These are phyloP conservation scores for Cosmorhoe ocellata DNA, from an alignment of 2,888 invertebrate species.

Conservation along the genomic window DNA sequence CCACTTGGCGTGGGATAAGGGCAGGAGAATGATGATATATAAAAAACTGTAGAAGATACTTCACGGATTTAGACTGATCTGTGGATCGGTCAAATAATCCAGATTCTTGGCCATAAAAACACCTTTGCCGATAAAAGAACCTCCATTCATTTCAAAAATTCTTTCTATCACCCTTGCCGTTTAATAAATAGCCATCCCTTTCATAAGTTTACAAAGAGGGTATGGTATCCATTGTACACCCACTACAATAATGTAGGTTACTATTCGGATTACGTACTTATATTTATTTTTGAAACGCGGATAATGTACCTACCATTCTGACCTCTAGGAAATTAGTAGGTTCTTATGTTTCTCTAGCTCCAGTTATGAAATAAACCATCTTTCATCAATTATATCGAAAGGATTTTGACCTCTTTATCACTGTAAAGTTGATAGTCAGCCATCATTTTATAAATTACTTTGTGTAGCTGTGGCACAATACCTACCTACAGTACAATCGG, in stretches of 20 bases:
- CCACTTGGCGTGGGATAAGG: no score
- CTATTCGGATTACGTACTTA: neutral
- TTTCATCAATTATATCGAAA: no score
- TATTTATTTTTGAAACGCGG: no score
- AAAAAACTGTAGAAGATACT: neutral
- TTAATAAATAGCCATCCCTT: constrained; percentile 32
- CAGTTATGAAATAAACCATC: no score
- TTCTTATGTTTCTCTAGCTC: no score
- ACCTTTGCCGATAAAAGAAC: constrained; percentile 8
- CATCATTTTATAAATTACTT: no score
- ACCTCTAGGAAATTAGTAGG: neutral
- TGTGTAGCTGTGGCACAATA: no score
- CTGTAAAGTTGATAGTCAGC: no score
- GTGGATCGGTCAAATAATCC: constrained; percentile 9
- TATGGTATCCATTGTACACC: constrained; percentile 23
- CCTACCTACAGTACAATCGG: no score
- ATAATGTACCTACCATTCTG: neutral
- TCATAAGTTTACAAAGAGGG: constrained; percentile 23
- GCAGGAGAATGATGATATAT: no score
- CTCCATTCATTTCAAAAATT: constrained; percentile 26
- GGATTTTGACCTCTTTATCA: no score
- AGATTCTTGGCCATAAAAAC: constrained; percentile 25
- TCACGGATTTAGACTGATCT: neutral
- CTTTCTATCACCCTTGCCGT: constrained; percentile 23
- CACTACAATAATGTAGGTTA: constrained; percentile 5